These are phyloP conservation scores for Poeciliopsis infans DNA, from an alignment of 2,797 vertebrate species.

Conservation along the genomic window DNA sequence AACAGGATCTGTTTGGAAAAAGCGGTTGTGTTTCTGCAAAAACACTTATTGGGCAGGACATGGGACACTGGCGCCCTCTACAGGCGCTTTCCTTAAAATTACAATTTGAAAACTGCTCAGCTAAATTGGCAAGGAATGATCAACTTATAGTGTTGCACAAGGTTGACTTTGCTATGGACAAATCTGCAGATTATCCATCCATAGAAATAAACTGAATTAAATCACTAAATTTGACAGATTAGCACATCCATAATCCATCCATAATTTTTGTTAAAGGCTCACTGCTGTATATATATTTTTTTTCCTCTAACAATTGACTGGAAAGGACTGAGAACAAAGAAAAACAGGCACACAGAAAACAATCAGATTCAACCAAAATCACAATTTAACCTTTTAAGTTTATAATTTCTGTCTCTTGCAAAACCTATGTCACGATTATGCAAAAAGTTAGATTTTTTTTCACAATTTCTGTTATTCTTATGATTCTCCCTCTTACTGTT, in stretches of 20 bases:
- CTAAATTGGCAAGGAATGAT: neutral
- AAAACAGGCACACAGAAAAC: neutral
- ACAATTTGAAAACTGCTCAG: neutral
- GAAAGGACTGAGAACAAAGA: neutral
- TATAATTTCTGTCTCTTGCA: neutral
- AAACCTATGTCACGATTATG: neutral
- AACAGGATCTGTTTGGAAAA: neutral
- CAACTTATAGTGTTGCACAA: neutral
- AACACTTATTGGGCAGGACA: neutral
- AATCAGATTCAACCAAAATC: neutral
- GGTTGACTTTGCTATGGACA: neutral
- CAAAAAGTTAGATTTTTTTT: neutral
- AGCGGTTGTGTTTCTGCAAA: neutral
- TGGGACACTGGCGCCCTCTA: constrained; percentile 38
- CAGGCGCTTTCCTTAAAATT: neutral
- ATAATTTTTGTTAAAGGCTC: neutral
- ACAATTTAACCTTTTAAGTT: neutral
- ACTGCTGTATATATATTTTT: neutral
- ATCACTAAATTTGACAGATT: neutral
- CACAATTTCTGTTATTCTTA: neutral
- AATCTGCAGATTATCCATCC: neutral
- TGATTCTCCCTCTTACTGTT: neutral
- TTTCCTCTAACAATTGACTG: neutral
- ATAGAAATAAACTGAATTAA: neutral
- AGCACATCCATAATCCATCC: neutral